Base-by-base conservation (phyloP, 2,113 vertebrate species). In the Echinops telfairi region DNA sequence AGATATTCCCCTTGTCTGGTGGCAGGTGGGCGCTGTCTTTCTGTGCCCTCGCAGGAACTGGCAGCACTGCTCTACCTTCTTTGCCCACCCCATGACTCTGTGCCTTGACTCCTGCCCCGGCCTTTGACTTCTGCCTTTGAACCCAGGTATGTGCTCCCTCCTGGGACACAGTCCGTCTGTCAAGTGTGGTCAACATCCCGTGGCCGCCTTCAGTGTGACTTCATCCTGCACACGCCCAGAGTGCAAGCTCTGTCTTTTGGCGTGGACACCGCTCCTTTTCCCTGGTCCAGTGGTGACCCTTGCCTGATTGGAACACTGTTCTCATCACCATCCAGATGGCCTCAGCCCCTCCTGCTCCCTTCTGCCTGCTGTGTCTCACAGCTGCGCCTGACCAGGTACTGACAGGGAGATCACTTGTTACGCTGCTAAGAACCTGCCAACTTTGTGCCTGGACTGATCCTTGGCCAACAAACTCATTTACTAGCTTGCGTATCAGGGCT, bases 381-480 rank as follows among this genome's bases (percentile, higher is more conserved):
- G 82, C 47, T 27, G 27, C 60, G 29, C 33, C 80, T 76, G 25
- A 85, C 62, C 60, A 76, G 57, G 36, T 78, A 53, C n/a, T 20
- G 20, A 86, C 64, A 47, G 53, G 53, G 5, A 88, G 84, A 77
- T 86, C 71, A 75, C 82, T 96, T 1, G 1, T 90, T 62, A 76
- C 1, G 20, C n/a, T 25, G 73, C 38, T 90, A 40, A 87, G 88
- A 91, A 27, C 82, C 62, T 75, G 60, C n/a, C 84, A 87, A 33
- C 4, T 94, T 79, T 53, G 66, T 53, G 38, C 14, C 33, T 29
- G 40, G 85, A 85, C 57, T 53, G 66, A 92, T 89, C 77, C 40
- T 25, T 84, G 70, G 82, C 89, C 89, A 94, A 89, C 43, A 80
- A 2, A 17, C 57, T 91, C 58, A 38, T 79, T 89, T 62, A 33